Percentiles rank a stretch among this genome's conserved stretches.
phyloP scores from a whole-genome alignment of 2,113 vertebrate genomes.

The Anolis carolinensis region DNA sequence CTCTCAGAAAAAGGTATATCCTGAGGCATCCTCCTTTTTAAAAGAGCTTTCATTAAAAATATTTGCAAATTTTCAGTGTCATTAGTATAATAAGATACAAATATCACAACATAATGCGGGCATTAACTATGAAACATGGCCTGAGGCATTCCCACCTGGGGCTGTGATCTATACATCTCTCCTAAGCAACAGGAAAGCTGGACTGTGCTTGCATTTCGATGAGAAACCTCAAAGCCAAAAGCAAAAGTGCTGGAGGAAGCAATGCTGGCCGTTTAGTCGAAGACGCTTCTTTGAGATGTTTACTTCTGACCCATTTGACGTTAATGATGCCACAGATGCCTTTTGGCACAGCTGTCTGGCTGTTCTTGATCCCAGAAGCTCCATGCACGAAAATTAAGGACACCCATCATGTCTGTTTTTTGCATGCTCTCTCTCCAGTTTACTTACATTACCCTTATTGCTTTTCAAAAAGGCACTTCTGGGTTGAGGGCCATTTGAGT shows the following conservation, averaged over 20 bases:
- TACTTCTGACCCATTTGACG: conserved; percentile 7
- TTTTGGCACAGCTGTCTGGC: not conserved
- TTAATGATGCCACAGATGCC: conserved; percentile 7
- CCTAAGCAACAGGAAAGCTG: conserved; percentile 47
- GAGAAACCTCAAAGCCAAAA: conserved; percentile 46
- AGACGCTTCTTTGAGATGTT: conserved; percentile 31
- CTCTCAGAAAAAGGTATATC: conserved; percentile 20
- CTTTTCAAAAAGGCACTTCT: conserved; percentile 23
- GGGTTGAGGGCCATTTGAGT: not conserved
- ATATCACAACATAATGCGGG: conserved; percentile 50
- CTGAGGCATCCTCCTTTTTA: conserved; percentile 14
- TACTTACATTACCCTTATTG: conserved; percentile 22
- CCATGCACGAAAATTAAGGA: not conserved
- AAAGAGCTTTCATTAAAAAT: conserved; percentile 10
- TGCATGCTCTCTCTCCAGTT: not conserved
- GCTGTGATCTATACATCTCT: conserved; percentile 60
- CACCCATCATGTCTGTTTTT: conserved; percentile 28
- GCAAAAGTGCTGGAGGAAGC: conserved; percentile 29
- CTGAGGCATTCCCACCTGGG: conserved; percentile 58
- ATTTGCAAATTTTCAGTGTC: conserved; percentile 23
- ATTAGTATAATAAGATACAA: conserved; percentile 55
- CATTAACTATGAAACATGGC: conserved; percentile 69
- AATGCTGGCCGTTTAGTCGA: conserved; percentile 37
- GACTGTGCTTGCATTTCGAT: conserved; percentile 38
- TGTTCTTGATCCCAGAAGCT: conserved; percentile 7